Base-by-base conservation (phyloP, 2,113 vertebrate genomes). In the Vanacampus margaritifer region DNA sequence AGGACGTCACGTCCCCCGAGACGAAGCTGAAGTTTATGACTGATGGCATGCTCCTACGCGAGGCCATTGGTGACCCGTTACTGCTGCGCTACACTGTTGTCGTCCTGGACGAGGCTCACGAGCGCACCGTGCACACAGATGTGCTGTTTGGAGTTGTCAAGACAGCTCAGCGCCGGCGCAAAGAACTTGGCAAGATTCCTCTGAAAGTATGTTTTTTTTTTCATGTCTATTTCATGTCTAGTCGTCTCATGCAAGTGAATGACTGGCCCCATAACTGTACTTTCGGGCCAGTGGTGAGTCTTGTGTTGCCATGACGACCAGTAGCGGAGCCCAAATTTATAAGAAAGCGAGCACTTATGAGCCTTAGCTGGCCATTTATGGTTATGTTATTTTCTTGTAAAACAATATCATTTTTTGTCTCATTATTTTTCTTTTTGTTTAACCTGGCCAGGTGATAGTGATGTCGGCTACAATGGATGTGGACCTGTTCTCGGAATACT, bases 381-480 rank as follows among this genome's bases (percentile, higher is more conserved):
- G 28, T 12, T n/a, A 12, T 8, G 37, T 26, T 50, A 1, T 4
- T 46, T 8, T 50, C 21, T 50, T 1, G 17, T 24, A 0, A 45
- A 28, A 7, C n/a, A n/a, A n/a, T n/a, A n/a, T n/a, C 39, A 8
- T 48, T 3, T 43, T 26, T 50, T 9, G 16, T 50, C 35, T 21
- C 11, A 1, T 1, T 51, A 3, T 53, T 8, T 59, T 12, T n/a
- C 11, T 36, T 14, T 16, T n/a, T 3, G 28, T 37, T 13, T 72
- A 7, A 48, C 24, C 58, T 36, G 17, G 43, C 1, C 68, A 98
- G 97, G 91, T 99, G 59, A 81, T 99, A 0, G 64, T 99, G 81
- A 99, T 99, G 97, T 98, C 97, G 3, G 97, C 97, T 54, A 99
- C 97, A 0, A 98, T 98, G 97, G 97, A 99, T 0, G 97, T 99